Evolutionary conservation across 2,797 vertebrate genomes (phyloP), one percentile per base, ranked within the genome.

Genomic region (Danio jaintianensis): DNA sequence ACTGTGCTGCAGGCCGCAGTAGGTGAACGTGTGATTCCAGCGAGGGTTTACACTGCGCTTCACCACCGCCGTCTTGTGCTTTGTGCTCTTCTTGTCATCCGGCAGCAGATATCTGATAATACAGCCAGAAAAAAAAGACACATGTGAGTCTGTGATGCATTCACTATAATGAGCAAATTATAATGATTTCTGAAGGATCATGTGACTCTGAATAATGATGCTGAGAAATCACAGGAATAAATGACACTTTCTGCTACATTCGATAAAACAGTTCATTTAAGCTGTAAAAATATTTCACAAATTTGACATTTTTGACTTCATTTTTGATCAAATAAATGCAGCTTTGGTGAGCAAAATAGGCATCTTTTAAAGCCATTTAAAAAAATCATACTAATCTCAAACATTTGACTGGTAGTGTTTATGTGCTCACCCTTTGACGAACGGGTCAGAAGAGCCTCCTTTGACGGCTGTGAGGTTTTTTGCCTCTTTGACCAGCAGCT

Each of bases 1-100:
- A 59, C 87, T 92, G 0, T 94, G 91, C 88, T 94, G 92, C 88
- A 99, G 91, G 66, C 96, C 96, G 38, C 95, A 94, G 90, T 98
- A 99, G 56, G 93, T 92, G 89, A 99, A 99, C 36, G 93, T 97
- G 85, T 98, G 96, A 90, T 99, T 98, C 98, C 98, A 99, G 80
- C 93, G 94, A 0, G 98, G 98, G 87, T 98, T 98, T 75, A 99
- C 95, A 0, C 93, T 96, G 84, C 95, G 97, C 53, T 94, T 96
- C 79, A 98, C 91, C 82, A 97, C 94, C 1, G 92, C 92, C 3
- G 98, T 99, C 94, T 99, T 99, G 92, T 98, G 97, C 92, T 99
- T 99, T 22, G 97, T 97, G 70, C 95, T 94, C 94, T 99, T 99
- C 89, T 90, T 97, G 89, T 93, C 95, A 90, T 98, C 98, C 47